Evolutionary conservation across 2,797 vertebrate species (phyloP).

Genomic region (Vultur gryphus): DNA sequence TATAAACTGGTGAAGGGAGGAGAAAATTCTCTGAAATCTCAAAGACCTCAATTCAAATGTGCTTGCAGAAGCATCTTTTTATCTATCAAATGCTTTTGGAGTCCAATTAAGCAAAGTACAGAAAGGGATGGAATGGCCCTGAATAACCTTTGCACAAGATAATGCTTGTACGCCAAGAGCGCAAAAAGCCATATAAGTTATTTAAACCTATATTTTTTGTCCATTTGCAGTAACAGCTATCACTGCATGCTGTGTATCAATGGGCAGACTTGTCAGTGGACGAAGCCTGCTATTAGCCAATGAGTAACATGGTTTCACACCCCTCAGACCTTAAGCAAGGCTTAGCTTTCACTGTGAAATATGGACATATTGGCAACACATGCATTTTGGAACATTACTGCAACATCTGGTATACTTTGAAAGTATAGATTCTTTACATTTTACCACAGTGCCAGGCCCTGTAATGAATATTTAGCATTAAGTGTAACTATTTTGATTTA

Average conservation of each 20-base stretch:
- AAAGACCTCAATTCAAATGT: background rate
- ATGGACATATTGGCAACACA: background rate
- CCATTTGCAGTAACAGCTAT: conserved; percentile 6
- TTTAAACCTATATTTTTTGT: conserved; percentile 43
- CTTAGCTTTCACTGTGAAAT: background rate
- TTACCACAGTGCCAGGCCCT: background rate
- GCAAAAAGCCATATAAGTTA: background rate
- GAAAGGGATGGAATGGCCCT: background rate
- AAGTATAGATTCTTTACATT: background rate
- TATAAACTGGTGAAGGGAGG: background rate
- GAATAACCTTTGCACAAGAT: conserved; percentile 16
- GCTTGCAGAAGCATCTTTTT: background rate
- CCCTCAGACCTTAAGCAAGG: background rate
- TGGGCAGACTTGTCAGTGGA: background rate
- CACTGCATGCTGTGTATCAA: background rate
- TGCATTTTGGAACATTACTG: background rate
- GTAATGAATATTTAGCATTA: background rate
- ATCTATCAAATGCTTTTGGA: background rate
- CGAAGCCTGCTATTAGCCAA: conserved; percentile 39
- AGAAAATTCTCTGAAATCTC: background rate
- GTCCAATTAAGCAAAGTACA: conserved; percentile 28
- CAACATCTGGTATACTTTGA: background rate
- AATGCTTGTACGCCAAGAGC: background rate
- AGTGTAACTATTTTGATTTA: background rate
- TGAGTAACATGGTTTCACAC: background rate